phyloP scores from a whole-genome alignment of 2,113 vertebrate genomes.

The Fulica atra region DNA sequence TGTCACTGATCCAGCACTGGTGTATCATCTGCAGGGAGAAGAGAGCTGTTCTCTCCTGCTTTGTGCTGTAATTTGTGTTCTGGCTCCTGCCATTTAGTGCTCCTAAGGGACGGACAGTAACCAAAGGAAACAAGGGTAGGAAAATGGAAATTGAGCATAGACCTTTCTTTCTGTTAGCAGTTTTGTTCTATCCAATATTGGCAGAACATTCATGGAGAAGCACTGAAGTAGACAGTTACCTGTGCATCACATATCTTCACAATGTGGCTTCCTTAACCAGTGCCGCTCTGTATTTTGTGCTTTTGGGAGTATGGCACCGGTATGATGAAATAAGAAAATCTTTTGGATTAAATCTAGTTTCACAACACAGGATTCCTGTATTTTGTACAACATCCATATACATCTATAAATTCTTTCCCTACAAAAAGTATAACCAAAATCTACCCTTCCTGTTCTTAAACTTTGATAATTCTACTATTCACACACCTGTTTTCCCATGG shows the following conservation, averaged over 20 bases:
- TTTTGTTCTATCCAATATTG: not conserved
- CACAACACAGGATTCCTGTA: not conserved
- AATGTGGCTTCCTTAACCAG: not conserved
- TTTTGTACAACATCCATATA: not conserved
- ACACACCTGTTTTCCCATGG: not conserved
- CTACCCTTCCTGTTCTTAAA: not conserved
- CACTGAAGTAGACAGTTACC: too few species aligned
- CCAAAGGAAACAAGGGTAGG: not conserved
- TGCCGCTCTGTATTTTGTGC: not conserved
- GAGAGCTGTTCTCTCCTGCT: not conserved
- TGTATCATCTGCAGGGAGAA: not conserved
- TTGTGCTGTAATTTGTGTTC: not conserved
- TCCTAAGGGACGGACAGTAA: not conserved
- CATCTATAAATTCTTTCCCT: not conserved
- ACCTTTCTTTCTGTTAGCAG: not conserved
- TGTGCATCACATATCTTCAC: accelerated
- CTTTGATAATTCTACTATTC: not conserved
- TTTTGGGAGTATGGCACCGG: not conserved
- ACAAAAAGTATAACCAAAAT: not conserved
- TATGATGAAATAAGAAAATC: not conserved
- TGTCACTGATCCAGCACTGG: not conserved
- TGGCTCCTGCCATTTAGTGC: not conserved
- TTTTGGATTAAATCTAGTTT: not conserved
- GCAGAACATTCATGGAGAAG: not conserved
- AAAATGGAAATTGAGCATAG: not conserved